Conservation (phyloP, 2,113 vertebrate genomes). For the Prunella fulvescens region DNA sequence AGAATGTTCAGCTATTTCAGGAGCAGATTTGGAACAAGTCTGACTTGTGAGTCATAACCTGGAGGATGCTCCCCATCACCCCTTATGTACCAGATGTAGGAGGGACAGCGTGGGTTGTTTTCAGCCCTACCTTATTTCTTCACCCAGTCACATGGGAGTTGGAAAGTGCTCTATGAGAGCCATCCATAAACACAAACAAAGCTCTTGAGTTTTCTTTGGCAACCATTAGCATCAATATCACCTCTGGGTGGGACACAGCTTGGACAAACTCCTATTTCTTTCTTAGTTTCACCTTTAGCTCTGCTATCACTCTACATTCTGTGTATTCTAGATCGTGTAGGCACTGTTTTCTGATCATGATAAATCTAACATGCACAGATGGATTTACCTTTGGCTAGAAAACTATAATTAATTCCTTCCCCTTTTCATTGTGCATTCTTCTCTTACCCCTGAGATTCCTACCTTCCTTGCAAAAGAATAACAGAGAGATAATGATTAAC, state of each 20-base stretch:
- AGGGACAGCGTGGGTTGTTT: not conserved
- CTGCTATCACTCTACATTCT: not conserved
- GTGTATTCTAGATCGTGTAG: not conserved
- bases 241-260: not conserved
- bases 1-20: not conserved
- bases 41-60: not conserved
- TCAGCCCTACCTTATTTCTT: not conserved
- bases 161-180: not conserved
- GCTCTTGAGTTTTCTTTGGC: not conserved
- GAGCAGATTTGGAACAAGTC: not conserved
- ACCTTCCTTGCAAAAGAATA: not conserved
- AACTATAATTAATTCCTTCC: not conserved
- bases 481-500: not conserved
- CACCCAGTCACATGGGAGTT: not conserved
- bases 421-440: not conserved
- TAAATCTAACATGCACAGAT: not conserved
- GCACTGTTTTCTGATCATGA: not conserved
- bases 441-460: not conserved
- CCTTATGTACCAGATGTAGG: fast-evolving
- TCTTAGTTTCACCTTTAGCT: not conserved
- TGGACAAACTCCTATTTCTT: not conserved
- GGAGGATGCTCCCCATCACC: not conserved
- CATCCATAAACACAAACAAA: not conserved
- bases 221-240: not conserved
- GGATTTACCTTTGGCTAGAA: not conserved